These are phyloP conservation scores for Bombycilla garrulus DNA, from an alignment of 2,113 vertebrate genomes.

Conservation along the genomic window DNA sequence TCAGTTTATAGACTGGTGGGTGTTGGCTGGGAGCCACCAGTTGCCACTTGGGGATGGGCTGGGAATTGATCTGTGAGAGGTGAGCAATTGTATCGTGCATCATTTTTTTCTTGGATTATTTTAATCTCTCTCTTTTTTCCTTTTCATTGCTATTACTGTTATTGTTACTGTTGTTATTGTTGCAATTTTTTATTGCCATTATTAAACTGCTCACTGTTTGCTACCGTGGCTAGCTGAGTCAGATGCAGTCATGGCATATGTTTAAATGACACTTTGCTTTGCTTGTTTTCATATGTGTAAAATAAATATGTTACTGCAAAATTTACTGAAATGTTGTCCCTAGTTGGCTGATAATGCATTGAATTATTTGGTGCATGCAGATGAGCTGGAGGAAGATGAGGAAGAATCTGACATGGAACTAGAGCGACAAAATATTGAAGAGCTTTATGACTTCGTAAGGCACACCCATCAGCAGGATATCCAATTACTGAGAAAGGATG, in stretches of 20 bases:
- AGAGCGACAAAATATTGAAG: constrained; percentile 94
- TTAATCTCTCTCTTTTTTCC: neutral
- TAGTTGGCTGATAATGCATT: neutral
- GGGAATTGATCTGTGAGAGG: neutral
- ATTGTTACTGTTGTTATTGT: neutral
- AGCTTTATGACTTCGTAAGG: constrained; percentile 92
- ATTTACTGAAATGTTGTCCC: neutral
- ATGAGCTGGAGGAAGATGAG: constrained; percentile 81
- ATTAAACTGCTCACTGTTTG: neutral
- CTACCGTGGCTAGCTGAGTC: neutral
- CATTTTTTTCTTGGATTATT: neutral
- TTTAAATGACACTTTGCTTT: neutral
- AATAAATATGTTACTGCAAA: neutral
- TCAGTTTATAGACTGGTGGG: neutral
- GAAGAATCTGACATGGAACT: constrained; percentile 88
- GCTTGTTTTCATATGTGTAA: neutral
- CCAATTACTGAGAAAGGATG: constrained; percentile 72
- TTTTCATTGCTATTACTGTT: neutral
- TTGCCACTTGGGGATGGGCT: neutral
- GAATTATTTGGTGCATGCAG: constrained; percentile 53
- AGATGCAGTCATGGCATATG: neutral
- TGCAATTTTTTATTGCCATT: neutral
- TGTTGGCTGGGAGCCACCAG: neutral
- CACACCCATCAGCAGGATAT: constrained; percentile 81
- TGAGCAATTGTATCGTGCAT: neutral